Base-by-base conservation (phyloP, 2,113 vertebrate species). In the Hippocampus barbouri region DNA sequence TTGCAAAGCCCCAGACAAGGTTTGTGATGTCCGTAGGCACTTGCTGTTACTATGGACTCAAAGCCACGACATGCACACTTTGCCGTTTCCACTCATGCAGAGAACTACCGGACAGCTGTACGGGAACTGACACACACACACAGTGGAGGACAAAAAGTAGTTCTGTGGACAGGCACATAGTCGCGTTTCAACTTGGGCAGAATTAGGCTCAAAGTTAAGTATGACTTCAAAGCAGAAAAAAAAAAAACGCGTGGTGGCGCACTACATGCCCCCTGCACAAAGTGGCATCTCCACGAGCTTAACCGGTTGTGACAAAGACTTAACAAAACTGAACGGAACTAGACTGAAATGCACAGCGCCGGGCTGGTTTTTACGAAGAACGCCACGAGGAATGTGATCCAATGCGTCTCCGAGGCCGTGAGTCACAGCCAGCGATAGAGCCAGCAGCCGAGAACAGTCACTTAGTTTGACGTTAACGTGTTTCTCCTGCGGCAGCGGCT, bases 381-480 rank as follows among this genome's bases (percentile, higher is more conserved):
- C 27, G 74, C 84, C 73, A 16, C 66, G 68, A 85, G 82, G 74
- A 77, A 75, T 74, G 79, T 68, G 76, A 85, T 83, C 78, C 80
- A 61, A 66, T 77, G 78, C 72, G 30, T 86, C 77, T 81, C 66
- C 2, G 77, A 76, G 79, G 78, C 81, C 69, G 73, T 81, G 88
- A 89, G 82, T 89, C 89, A 89, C 83, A 87, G 79, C 70, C 85
- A 80, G 76, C 76, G 78, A 27, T 75, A 34, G 81, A 79, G 83
- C 85, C 86, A 40, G 79, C 85, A 87, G 87, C 76, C 57, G n/a
- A 79, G 86, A 85, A 83, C 83, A 76, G 80, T 87, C 70, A 83
- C 85, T 83, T 80, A 78, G 87, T 87, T 88, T 89, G 88, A 90
- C 84, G 85, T 89, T 85, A 86, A 89, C 85, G 87, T 80, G 88